A percentile compares a stretch with the other conserved stretches of the same genome.
Conservation (phyloP, 1,140 invertebrate species). For the Agrypnia vestita region DNA sequence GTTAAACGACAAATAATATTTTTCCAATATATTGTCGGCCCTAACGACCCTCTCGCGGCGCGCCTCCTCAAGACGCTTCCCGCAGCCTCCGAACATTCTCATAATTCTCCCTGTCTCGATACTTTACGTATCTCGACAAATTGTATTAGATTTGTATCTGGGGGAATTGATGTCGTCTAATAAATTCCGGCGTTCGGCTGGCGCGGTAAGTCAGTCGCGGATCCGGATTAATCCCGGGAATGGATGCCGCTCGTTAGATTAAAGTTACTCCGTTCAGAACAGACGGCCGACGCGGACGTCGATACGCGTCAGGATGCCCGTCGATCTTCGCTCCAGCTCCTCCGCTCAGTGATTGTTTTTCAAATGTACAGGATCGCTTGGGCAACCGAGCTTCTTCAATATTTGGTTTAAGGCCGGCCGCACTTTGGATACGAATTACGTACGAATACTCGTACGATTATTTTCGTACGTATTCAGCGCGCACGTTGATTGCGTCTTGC, state of each 20-base stretch:
- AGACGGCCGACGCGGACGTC: not conserved
- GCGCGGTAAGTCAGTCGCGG: constrained; percentile 24
- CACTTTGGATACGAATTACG: too few species aligned
- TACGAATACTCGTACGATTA: too few species aligned
- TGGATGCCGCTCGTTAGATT: constrained; percentile 33
- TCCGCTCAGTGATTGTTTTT: not conserved
- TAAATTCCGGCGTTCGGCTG: constrained; percentile 48
- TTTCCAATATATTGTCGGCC: too few species aligned
- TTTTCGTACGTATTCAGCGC: too few species aligned
- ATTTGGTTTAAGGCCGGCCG: too few species aligned
- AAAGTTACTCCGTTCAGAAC: constrained; percentile 1
- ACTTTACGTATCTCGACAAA: constrained; percentile 40
- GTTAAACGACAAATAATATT: too few species aligned
- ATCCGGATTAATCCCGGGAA: constrained; percentile 40
- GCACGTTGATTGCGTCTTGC: too few species aligned
- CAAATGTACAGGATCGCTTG: too few species aligned
- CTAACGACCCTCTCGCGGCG: too few species aligned
- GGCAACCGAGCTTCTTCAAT: too few species aligned
- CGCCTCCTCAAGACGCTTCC: not conserved
- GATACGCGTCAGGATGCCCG: constrained; percentile 4
- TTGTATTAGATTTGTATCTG: constrained; percentile 58
- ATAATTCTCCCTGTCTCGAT: not conserved
- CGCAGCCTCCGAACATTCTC: not conserved
- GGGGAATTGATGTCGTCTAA: constrained; percentile 54
- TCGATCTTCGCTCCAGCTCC: constrained; percentile 18